Conservation (phyloP, 2,113 vertebrate species). For the Notarius lentiginosus region DNA sequence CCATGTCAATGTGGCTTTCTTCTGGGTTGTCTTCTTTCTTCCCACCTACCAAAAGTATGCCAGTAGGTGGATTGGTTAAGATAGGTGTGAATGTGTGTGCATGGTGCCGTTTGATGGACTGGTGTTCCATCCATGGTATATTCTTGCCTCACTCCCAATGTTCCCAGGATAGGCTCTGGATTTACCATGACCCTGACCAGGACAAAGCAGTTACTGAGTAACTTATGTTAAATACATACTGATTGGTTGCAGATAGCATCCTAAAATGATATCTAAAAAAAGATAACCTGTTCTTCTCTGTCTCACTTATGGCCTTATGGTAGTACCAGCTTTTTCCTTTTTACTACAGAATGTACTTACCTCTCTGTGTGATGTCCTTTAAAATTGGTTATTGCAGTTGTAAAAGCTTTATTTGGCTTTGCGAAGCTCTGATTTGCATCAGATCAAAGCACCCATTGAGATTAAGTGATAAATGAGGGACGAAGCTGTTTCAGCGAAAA, state of each 20-base stretch:
- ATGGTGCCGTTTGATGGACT: neutral
- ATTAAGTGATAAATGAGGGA: constrained; percentile 18
- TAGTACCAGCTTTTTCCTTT: neutral
- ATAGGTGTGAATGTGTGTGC: neutral
- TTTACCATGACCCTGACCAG: neutral
- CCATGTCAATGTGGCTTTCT: neutral
- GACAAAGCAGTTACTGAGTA: neutral
- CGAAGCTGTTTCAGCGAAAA: constrained; percentile 30
- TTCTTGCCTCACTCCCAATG: neutral
- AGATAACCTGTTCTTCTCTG: neutral
- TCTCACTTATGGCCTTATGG: neutral
- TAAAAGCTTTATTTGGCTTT: constrained; percentile 28
- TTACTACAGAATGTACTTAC: constrained; percentile 7
- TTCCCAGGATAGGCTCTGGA: neutral
- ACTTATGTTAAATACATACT: neutral
- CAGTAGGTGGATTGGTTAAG: neutral
- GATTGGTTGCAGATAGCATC: neutral
- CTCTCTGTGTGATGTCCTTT: neutral
- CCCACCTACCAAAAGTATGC: neutral
- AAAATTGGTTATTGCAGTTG: constrained; percentile 13
- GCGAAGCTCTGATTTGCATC: neutral
- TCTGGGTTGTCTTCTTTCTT: neutral
- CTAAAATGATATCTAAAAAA: neutral
- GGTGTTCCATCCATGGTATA: neutral
- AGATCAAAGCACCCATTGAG: neutral